Evolutionary conservation across 2,888 invertebrate species (phyloP).

Genomic region (Tyria jacobaeae): DNA sequence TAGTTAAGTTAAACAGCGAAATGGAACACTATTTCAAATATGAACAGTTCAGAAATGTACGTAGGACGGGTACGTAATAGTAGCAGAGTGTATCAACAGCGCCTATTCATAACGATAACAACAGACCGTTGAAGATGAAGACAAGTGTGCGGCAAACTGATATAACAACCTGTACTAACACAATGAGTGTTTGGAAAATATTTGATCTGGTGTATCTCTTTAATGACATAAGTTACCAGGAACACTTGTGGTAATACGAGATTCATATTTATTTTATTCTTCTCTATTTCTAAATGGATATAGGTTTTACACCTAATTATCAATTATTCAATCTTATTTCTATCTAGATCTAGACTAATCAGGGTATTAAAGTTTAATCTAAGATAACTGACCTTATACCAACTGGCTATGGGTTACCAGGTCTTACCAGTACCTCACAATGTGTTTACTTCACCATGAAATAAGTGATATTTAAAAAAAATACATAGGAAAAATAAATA

Average conservation of each 20-base stretch:
- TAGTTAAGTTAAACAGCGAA: conserved; percentile 34
- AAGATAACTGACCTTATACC: conserved; percentile 8
- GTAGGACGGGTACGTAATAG: conserved; percentile 45
- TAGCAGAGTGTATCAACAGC: conserved; percentile 53
- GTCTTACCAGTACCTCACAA: too few relatives aligned
- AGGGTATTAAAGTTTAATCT: not conserved
- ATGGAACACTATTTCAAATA: conserved; percentile 30
- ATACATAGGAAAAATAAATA: too few relatives aligned
- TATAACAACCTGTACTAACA: conserved; percentile 57
- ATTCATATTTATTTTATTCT: conserved; percentile 11
- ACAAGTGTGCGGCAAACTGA: conserved; percentile 31
- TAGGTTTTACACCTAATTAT: not conserved
- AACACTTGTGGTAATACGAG: conserved; percentile 24
- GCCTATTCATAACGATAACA: conserved; percentile 55
- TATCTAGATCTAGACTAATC: conserved; percentile 4
- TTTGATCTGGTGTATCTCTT: conserved; percentile 55
- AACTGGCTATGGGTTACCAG: too few relatives aligned
- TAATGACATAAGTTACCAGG: conserved; percentile 38
- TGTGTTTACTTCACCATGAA: not conserved
- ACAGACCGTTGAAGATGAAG: conserved; percentile 26
- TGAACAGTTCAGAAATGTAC: conserved; percentile 32
- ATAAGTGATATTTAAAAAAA: too few relatives aligned
- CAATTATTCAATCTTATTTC: not conserved
- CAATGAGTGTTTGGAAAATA: conserved; percentile 64
- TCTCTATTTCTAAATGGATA: not conserved